Evolutionary conservation across 2,888 invertebrate genomes (phyloP).

Genomic region (Lissonota sp.): DNA sequence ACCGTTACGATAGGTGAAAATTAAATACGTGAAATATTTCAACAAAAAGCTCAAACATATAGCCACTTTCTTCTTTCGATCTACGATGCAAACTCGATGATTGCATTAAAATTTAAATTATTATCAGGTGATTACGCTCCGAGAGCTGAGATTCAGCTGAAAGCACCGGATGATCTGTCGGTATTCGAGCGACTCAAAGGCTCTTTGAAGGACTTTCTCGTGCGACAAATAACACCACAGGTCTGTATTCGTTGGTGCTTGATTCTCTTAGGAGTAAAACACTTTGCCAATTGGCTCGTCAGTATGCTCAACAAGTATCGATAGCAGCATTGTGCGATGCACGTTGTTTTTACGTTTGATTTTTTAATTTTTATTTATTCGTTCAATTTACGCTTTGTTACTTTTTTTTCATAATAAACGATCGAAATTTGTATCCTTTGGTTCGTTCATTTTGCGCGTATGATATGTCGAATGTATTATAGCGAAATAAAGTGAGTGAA

Average conservation of each 20-base stretch:
- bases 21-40: conserved; percentile 5
- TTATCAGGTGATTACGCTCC: conserved; percentile 73
- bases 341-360: not conserved
- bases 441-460: not conserved
- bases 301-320: conserved; percentile 51
- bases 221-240: conserved; percentile 77
- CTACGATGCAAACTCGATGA: conserved; percentile 6
- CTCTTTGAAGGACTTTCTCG: conserved; percentile 79
- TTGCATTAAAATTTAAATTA: conserved; percentile 3
- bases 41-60: too few relatives aligned
- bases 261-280: conserved; percentile 71
- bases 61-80: not conserved
- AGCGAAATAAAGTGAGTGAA: conserved; percentile 1
- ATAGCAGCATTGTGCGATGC: conserved; percentile 24
- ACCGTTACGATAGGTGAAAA: conserved; percentile 77
- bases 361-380: conserved; percentile 28
- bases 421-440: too few relatives aligned
- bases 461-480: conserved; percentile 5
- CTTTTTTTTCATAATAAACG: not conserved
- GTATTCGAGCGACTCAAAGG: conserved; percentile 80
- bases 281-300: conserved; percentile 47
- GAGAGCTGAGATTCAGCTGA: conserved; percentile 78
- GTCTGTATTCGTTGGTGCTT: conserved; percentile 78
- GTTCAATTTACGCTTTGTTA: conserved; percentile 2
- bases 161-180: conserved; percentile 79